Evolutionary conservation across 2,888 invertebrate genomes (phyloP).

Genomic region (Oxycera nigricornis): DNA sequence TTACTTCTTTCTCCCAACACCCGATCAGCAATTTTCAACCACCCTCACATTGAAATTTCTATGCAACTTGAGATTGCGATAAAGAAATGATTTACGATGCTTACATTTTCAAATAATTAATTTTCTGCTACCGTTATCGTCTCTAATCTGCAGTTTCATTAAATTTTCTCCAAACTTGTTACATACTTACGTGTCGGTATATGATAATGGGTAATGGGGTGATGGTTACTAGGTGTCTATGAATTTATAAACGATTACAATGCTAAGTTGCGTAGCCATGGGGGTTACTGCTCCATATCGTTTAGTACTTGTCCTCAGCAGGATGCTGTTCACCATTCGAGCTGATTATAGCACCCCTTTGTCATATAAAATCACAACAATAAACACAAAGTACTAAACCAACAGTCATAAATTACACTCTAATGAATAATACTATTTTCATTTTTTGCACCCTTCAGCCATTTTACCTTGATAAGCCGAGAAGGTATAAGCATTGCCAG

Average conservation of each 20-base stretch:
- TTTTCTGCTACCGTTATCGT: conserved; percentile 48
- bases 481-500: background rate
- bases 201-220: background rate
- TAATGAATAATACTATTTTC: conserved; percentile 41
- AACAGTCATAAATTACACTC: conserved; percentile 41
- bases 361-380: conserved; percentile 35
- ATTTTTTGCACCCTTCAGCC: conserved; percentile 35
- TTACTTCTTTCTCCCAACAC: no score
- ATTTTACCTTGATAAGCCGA: background rate
- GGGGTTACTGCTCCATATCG: background rate
- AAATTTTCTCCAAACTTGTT: conserved; percentile 18
- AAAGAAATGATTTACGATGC: conserved; percentile 49
- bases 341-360: background rate
- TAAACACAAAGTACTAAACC: conserved; percentile 39
- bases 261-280: background rate
- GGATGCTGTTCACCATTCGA: background rate
- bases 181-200: background rate
- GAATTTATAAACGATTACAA: conserved; percentile 37
- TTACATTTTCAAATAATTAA: conserved; percentile 50
- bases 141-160: conserved; percentile 41
- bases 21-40: conserved; percentile 20
- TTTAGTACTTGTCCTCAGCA: background rate
- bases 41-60: background rate
- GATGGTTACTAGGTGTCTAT: background rate
- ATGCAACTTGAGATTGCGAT: conserved; percentile 41